phyloP scores from a whole-genome alignment of 1,140 invertebrate genomes.

The Tenebrio molitor region DNA sequence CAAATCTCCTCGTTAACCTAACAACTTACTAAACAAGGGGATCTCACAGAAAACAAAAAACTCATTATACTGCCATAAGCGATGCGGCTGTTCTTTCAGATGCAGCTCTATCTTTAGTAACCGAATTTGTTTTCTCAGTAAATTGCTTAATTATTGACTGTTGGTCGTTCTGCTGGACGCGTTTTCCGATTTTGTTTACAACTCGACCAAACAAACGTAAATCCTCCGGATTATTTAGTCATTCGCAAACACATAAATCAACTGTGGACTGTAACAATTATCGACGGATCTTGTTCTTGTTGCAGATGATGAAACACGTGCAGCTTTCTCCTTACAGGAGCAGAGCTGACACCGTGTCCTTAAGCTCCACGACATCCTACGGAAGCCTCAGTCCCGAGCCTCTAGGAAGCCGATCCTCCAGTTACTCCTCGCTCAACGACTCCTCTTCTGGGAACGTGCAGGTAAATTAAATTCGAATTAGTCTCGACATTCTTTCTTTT shows the following conservation, averaged over 20 bases:
- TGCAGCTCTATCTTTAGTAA: not conserved
- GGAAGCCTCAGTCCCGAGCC: constrained; percentile 75
- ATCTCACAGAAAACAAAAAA: constrained; percentile 4
- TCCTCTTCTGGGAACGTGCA: constrained; percentile 65
- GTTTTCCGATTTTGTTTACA: not conserved
- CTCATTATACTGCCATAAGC: constrained; percentile 2
- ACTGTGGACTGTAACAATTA: too few species aligned
- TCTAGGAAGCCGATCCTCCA: constrained; percentile 72
- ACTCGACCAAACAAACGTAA: not conserved
- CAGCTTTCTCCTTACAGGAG: constrained; percentile 85
- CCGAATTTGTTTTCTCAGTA: constrained; percentile 6
- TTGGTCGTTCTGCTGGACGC: not conserved
- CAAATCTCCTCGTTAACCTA: constrained; percentile 26
- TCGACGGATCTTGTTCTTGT: too few species aligned
- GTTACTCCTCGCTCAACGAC: constrained; percentile 74
- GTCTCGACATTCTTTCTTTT: too few species aligned
- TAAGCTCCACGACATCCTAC: constrained; percentile 81
- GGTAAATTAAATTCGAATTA: constrained; percentile 66
- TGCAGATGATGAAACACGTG: constrained; percentile 90
- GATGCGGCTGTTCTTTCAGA: constrained; percentile 4
- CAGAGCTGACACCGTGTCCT: constrained; percentile 84
- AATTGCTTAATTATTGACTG: constrained; percentile 26
- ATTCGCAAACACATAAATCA: too few species aligned
- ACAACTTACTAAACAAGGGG: constrained; percentile 15
- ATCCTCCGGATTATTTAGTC: not conserved